Conservation (phyloP, 2,113 vertebrate genomes). For the Trochalopteron elliotii region DNA sequence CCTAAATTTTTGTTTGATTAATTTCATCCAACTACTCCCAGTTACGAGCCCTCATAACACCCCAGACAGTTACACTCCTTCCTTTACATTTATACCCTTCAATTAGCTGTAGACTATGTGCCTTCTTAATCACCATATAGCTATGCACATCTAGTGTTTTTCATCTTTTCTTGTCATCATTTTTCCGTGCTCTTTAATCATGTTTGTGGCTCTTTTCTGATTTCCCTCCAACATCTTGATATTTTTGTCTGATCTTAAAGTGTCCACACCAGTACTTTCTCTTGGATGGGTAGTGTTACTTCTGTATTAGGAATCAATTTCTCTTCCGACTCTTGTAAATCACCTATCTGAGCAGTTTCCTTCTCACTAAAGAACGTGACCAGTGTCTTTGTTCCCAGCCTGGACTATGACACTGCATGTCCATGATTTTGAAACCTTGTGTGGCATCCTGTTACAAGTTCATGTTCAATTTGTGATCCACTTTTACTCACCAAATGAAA, state of each 20-base stretch:
- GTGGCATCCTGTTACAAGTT: not conserved
- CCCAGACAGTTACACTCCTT: slow-evolving; percentile 14
- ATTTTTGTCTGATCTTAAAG: not conserved
- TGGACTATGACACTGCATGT: not conserved
- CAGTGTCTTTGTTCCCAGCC: not conserved
- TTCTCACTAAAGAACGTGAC: rapidly evolving
- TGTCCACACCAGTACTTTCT: not conserved
- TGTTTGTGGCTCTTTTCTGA: not conserved
- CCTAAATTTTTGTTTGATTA: slow-evolving; percentile 65
- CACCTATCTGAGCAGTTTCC: not conserved
- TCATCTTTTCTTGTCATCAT: slow-evolving; percentile 7
- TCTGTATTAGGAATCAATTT: not conserved
- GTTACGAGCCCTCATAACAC: slow-evolving; percentile 48
- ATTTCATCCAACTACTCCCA: slow-evolving; percentile 59
- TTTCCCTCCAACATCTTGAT: not conserved
- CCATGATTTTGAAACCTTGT: not conserved
- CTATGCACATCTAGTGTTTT: not conserved
- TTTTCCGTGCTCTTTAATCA: not conserved
- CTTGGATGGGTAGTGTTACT: not conserved
- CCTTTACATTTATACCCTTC: slow-evolving; percentile 33
- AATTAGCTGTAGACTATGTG: not conserved
- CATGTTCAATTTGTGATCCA: not conserved
- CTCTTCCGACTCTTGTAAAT: not conserved
- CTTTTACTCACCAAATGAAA: not conserved
- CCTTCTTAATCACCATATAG: slow-evolving; percentile 30